Percentiles rank a stretch among this genome's conserved stretches.
These are phyloP conservation scores for Tetragonula clypearis DNA, from an alignment of 1,140 invertebrate genomes.

Conservation along the genomic window DNA sequence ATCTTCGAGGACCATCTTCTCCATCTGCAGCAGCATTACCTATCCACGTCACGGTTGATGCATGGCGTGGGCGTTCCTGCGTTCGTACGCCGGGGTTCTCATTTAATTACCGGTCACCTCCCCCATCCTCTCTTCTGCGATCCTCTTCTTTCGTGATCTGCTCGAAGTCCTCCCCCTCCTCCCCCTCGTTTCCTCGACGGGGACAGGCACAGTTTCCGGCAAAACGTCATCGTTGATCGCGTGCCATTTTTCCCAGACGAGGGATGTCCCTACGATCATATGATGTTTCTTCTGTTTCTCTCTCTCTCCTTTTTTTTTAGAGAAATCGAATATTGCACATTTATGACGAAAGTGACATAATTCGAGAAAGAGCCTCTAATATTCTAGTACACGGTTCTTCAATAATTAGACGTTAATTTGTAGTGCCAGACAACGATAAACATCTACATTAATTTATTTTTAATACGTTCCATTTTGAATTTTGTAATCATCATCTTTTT, in stretches of 20 bases:
- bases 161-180: neutral
- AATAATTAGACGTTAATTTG: no score
- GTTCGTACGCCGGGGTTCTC: conserved; percentile 76
- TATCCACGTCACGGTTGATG: conserved; percentile 80
- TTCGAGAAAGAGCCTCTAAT: no score
- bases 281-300: neutral
- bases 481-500: no score
- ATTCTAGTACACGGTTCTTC: no score
- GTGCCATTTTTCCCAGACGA: neutral
- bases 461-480: no score
- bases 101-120: conserved; percentile 74
- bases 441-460: no score
- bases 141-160: neutral
- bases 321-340: no score
- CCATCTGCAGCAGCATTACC: conserved; percentile 78
- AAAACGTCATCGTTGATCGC: neutral
- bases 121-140: no score
- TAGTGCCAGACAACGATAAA: no score
- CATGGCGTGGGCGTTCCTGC: conserved; percentile 81
- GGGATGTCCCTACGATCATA: neutral
- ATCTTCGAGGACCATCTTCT: conserved; percentile 81
- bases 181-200: neutral
- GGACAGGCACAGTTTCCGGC: neutral
- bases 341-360: no score
- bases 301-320: no score